A percentile compares a stretch with the other conserved stretches of the same genome.
Evolutionary conservation across 2,797 vertebrate genomes (phyloP).

Genomic region (Tokudaia tokunoshimensis): DNA sequence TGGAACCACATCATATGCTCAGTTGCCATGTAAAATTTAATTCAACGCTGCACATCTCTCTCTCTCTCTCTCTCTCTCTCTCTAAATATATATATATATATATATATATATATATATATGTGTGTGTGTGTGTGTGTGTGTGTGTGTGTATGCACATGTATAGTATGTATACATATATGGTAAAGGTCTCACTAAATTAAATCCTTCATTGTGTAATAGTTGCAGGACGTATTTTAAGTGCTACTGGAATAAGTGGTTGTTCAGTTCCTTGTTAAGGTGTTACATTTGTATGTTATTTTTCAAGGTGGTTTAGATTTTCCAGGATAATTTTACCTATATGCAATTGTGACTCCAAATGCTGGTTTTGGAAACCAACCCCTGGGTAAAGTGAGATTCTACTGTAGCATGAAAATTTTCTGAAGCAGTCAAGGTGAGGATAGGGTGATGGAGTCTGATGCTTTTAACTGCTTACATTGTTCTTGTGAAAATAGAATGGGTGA

Average conservation of each 20-base stretch:
- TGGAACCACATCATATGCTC: background rate
- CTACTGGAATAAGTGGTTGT: background rate
- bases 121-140: background rate
- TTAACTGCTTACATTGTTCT: conserved; percentile 20
- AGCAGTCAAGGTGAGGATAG: background rate
- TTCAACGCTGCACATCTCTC: background rate
- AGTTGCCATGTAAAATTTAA: conserved; percentile 46
- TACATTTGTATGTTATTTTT: conserved; percentile 32
- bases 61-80: background rate
- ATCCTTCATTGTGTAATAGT: conserved; percentile 1
- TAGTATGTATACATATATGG: background rate
- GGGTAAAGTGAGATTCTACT: background rate
- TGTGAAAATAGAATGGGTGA: background rate
- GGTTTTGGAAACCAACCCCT: conserved; percentile 28
- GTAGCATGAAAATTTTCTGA: background rate
- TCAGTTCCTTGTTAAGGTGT: conserved; percentile 10
- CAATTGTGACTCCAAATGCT: background rate
- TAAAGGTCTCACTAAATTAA: background rate
- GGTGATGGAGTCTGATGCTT: background rate
- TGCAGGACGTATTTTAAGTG: conserved; percentile 15
- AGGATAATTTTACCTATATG: conserved; percentile 35
- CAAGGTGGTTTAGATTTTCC: background rate
- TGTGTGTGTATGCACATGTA: background rate
- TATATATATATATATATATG: background rate
- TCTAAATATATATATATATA: background rate